These are phyloP conservation scores for Progne subis DNA, from an alignment of 2,113 vertebrate species.

Conservation along the genomic window DNA sequence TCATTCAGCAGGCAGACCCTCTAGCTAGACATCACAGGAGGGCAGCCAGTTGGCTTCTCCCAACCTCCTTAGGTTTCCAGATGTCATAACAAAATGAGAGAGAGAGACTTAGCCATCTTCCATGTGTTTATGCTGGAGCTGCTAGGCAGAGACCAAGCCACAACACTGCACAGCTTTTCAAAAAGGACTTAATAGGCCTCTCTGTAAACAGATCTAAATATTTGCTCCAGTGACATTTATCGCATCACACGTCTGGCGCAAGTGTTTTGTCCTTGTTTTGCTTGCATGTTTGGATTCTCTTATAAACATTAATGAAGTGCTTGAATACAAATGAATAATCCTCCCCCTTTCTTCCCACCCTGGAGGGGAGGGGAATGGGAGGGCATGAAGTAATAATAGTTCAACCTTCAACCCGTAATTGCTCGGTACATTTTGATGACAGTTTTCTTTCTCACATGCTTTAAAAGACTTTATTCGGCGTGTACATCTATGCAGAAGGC, in stretches of 20 bases:
- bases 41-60: constrained; percentile 57
- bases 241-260: constrained; percentile 19
- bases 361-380: constrained; percentile 31
- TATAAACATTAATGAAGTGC: constrained; percentile 71
- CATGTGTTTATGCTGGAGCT: constrained; percentile 45
- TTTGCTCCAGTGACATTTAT: constrained; percentile 59
- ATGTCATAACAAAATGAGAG: constrained; percentile 58
- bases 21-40: not conserved
- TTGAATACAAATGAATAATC: constrained; percentile 61
- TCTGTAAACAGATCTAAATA: constrained; percentile 68
- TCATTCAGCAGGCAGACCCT: constrained; percentile 17
- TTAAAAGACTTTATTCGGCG: not conserved
- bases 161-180: constrained; percentile 49
- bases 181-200: constrained; percentile 62
- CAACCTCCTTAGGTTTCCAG: constrained; percentile 51
- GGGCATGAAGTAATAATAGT: constrained; percentile 44
- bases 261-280: constrained; percentile 54
- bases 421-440: constrained; percentile 38
- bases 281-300: constrained; percentile 40
- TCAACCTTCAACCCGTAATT: constrained; percentile 60
- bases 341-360: constrained; percentile 14
- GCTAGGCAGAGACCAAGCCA: constrained; percentile 49
- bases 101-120: constrained; percentile 53
- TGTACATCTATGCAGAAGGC: constrained; percentile 16
- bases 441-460: constrained; percentile 32